Evolutionary conservation across 2,113 vertebrate species (phyloP), one percentile per base, ranked within the genome.

Genomic region (Atherinomorus stipes): DNA sequence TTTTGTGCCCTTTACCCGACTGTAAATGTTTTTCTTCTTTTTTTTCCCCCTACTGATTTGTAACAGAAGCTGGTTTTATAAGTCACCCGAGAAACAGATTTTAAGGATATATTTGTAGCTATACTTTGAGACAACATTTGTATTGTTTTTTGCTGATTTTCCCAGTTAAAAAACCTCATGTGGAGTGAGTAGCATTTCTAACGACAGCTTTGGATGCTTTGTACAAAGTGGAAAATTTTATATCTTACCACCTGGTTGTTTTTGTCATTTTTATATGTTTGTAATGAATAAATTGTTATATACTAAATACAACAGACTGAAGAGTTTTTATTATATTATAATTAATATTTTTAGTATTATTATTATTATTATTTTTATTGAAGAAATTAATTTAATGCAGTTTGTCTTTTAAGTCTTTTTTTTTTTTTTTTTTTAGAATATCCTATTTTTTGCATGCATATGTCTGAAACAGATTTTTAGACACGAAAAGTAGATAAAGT

Each of bases 231-330:
- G 51, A 86, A 82, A 54, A 58, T 91, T 90, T 91, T 93, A 91
- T 92, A 89, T 89, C 71, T 88, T 76, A 56, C 68, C 57, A 79
- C 67, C 64, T 84, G 72, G 49, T 83, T 90, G 85, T 88, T 88
- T 81, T 81, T 90, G 89, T 90, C 74, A 82, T 89, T 93, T 93
- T 93, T 92, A 88, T 90, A 92, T 91, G 87, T 90, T 92, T 90
- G 78, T 91, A 85, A 83, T 80, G 64, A 93, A 92, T 93, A 93
- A 92, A 93, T 85, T 60, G 71, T 81, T 88, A 85, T 90, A 90
- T 90, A 84, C 73, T 62, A 26, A 81, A 82, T 58, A 52, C 38
- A 50, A 2, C 26, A 15, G n/a, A 76, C 37, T 51, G 18, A 54
- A 26, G 3, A 34, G 31, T 34, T 1, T 34, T 34, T 7, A 34